Base-by-base conservation (phyloP, 2,113 vertebrate species). In the Dipodomys spectabilis region DNA sequence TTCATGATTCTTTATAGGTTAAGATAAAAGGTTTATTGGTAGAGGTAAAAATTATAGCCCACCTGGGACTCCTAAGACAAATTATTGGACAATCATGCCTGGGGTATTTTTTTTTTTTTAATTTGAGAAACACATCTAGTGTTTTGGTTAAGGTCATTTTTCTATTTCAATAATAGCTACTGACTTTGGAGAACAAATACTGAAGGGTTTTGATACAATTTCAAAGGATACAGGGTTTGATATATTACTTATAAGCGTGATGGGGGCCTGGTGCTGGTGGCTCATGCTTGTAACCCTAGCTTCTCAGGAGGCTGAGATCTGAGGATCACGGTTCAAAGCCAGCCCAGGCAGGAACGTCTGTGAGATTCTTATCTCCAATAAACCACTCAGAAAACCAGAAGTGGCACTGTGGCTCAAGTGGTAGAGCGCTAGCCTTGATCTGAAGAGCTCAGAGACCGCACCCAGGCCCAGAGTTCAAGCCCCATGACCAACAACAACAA, bases 31-130 rank as follows among this genome's bases (percentile, higher is more conserved):
- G 32, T 9, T 35, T 86, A 68, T 91, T 78, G 71, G 23, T 74
- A 88, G 90, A 94, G 94, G 44, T 88, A n/a, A 92, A 93, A 95
- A 69, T 90, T 90, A 75, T 81, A 91, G 68, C 80, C 62, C 22
- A 75, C 15, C 82, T 8, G 45, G 68, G 91, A 88, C 78, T 69
- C 45, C 30, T 83, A 94, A 92, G 82, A 71, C 27, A 88, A 95
- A 91, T 90, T 72, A 94, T 22, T 82, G 69, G 94, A 68, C 35
- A 78, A 69, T 72, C 16, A 57, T 80, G 62, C 28, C 71, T 82
- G 28, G 32, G 27, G 45, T 90, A 80, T 23, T 44, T 39, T 39
- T 39, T n/a, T 73, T 92, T 95, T 91, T 74, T 87, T 39, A 39
- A 39, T 39, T 53, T 80, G 39, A 96, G 68, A 32, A 91, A 67